phyloP scores from a whole-genome alignment of 2,797 vertebrate species.

The Sternarchorhynchus goeldii region DNA sequence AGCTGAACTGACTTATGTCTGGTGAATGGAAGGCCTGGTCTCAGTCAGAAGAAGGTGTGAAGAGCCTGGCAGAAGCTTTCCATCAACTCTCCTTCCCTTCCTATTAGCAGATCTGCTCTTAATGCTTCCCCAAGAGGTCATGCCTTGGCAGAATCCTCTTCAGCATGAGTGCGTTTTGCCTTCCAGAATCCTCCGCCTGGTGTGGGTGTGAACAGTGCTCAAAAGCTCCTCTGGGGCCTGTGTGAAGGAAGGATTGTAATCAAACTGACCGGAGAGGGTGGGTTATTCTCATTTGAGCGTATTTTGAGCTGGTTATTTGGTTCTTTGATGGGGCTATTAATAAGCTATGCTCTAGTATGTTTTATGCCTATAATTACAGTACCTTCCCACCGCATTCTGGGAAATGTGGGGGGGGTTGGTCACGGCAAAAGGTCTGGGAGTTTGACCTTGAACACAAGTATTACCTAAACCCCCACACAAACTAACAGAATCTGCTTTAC shows the following conservation, averaged over 20 bases:
- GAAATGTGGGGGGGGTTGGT: slow-evolving; percentile 38
- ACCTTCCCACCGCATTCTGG: slow-evolving; percentile 57
- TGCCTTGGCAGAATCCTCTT: neutral
- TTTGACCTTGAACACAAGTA: slow-evolving; percentile 52
- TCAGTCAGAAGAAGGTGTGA: neutral
- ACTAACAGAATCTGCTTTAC: slow-evolving; percentile 11
- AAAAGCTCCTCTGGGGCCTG: neutral
- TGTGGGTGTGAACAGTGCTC: slow-evolving; percentile 1
- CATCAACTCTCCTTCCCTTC: neutral
- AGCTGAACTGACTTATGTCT: neutral
- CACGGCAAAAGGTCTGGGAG: slow-evolving; percentile 41
- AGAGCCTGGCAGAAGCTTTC: neutral
- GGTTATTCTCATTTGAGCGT: neutral
- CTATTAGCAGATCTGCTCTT: slow-evolving; percentile 2
- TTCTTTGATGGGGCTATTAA: slow-evolving; percentile 44
- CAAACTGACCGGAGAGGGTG: neutral
- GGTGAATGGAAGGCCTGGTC: neutral
- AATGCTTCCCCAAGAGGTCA: neutral
- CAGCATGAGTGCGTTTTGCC: slow-evolving; percentile 1
- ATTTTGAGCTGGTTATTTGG: slow-evolving; percentile 33
- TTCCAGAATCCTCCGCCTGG: neutral
- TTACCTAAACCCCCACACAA: slow-evolving; percentile 5
- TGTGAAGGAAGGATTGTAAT: slow-evolving; percentile 1
- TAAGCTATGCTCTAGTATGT: slow-evolving; percentile 64
- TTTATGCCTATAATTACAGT: slow-evolving; percentile 57